Base-by-base conservation (phyloP, 2,888 invertebrate species). In the Ennomos quercinarius region DNA sequence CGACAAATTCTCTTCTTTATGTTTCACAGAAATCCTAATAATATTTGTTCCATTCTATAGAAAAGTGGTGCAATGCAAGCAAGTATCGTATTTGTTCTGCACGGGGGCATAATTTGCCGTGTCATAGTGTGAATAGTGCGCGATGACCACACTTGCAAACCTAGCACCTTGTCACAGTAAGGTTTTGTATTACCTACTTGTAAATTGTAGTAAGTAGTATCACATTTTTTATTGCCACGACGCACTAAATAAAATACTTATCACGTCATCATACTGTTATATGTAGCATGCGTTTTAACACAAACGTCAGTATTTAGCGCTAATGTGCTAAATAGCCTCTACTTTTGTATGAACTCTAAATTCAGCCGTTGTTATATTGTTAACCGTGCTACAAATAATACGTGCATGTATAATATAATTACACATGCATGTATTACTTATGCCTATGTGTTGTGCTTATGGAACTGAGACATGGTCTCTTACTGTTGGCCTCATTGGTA, bases 301-400 rank as follows among this genome's bases (percentile, higher is more conserved):
- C 27, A 27, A 5, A 27, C 39, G 40, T 49, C 40, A 49, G 34
- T 50, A 43, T 59, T 66, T 63, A 59, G 48, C 64, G 44, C 36
- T 41, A 27, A 57, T 45, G 45, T 61, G 64, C 58, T 64, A 68
- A n/a, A 68, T 59, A 40, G 54, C 13, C 37, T 42, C 35, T 34
- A 54, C 43, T 58, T 63, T 62, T 65, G 56, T 38, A 61, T 46
- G 38, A 43, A 39, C 50, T 58, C 44, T 55, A 50, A 51, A 48
- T 17, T 10, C 6, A 27, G 3, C 27, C 4, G 27, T 27, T 27
- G 27, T 27, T 27, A 27, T 1, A 5, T 27, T 27, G 27, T 27
- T 27, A 27, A 6, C 27, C 27, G 27, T 27, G 27, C 27, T 27
- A 5, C 27, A 17, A 37, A 49, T 35, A 40, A 56, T n/a, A n/a